Base-by-base conservation (phyloP, 2,888 invertebrate species). In the Danaus chrysippus region DNA sequence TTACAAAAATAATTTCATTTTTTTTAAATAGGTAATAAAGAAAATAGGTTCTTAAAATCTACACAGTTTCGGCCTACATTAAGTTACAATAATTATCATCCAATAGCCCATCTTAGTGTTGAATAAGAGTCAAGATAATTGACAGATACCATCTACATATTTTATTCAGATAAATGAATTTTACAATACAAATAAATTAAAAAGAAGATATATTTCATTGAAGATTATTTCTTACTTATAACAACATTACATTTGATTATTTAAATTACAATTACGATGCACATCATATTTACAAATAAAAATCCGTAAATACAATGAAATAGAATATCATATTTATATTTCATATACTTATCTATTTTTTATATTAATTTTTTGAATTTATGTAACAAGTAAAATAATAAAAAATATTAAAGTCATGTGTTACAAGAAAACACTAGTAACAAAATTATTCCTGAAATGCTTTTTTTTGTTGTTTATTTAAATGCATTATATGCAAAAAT, bases 1-100 rank as follows among this genome's bases (percentile, higher is more conserved):
- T 34, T 88, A 88, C 78, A 88, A 88, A 88, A 88, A 89, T 88
- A 87, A 79, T 79, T 86, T 79, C 72, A 76, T 81, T 81, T 76
- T 74, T 34, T 34, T 34, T 34, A 5, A 72, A 73, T 74, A 71
- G 71, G 73, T 75, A 80, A 72, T 72, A 66, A 76, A 75, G 65
- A 71, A 49, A 70, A 74, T 54, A 71, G 65, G 68, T 61, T 70
- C 71, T 72, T 70, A 71, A 69, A n/a, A 58, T 68, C 76, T 78
- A 77, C 61, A 70, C 68, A 61, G 69, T 67, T 69, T 72, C 68
- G 70, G 70, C 67, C 67, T 72, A 73, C 59, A 68, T 59, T 61
- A 64, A 68, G 19, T 56, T 57, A 63, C 12, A 43, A 55, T 64
- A 60, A 62, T 52, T 66, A 62, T 66, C 66, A 59, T 52, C 53